Percentiles rank a stretch among this genome's conserved stretches.
phyloP scores from a whole-genome alignment of 2,113 vertebrate species.

The Hemichromis elongatus region DNA sequence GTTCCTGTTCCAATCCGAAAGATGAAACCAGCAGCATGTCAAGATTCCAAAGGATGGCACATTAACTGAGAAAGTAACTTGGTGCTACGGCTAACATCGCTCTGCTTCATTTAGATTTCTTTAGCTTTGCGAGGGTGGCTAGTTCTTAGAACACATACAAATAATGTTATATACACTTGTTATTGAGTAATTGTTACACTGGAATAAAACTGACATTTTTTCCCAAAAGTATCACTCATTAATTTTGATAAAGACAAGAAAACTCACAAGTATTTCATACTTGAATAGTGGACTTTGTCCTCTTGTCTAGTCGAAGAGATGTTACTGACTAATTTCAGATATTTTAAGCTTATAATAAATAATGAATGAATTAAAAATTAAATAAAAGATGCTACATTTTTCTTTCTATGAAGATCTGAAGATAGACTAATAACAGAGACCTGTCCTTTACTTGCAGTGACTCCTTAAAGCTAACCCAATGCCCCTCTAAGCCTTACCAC shows the following conservation, averaged over 20 bases:
- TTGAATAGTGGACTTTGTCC: accelerated
- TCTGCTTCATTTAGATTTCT: neutral
- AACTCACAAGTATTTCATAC: neutral
- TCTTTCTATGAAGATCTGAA: neutral
- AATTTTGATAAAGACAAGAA: neutral
- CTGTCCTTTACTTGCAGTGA: neutral
- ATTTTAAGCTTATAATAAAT: neutral
- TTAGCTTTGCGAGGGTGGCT: neutral
- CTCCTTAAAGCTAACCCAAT: neutral
- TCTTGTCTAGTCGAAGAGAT: neutral
- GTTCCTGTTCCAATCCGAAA: neutral
- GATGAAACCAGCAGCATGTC: neutral
- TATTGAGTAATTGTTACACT: neutral
- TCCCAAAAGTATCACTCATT: neutral
- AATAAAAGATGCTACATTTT: neutral
- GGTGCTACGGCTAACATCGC: neutral
- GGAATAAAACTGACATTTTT: neutral
- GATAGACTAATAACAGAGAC: neutral
- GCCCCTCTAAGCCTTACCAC: neutral
- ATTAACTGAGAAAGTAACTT: neutral
- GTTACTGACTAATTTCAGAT: neutral
- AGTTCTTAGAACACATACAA: neutral
- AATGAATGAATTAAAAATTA: neutral
- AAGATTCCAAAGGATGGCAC: neutral
- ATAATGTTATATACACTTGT: neutral